Conservation (phyloP, 2,113 vertebrate species). For the Festucalex cinctus region DNA sequence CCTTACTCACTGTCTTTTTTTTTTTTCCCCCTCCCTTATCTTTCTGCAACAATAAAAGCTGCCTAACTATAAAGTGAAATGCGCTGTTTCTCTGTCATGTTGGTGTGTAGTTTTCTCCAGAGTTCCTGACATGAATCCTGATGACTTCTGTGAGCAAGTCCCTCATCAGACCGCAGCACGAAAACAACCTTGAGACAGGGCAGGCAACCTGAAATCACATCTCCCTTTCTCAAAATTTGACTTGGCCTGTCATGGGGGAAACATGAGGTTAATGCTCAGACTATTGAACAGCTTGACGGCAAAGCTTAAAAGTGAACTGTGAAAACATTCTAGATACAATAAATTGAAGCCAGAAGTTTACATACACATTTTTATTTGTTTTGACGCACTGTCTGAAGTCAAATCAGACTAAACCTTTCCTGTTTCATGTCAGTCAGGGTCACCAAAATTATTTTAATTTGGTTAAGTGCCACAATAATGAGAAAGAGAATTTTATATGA, state of each 20-base stretch:
- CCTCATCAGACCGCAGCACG: slow-evolving; percentile 12
- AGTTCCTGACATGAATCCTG: slow-evolving; percentile 54
- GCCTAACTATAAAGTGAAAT: slow-evolving; percentile 17
- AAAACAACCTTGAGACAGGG: slow-evolving; percentile 24
- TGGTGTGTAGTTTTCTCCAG: slow-evolving; percentile 20
- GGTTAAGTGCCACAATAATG: no score
- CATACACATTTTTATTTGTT: no score
- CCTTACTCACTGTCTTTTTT: not conserved
- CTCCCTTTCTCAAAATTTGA: slow-evolving; percentile 13
- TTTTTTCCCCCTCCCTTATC: not conserved
- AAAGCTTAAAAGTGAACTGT: no score
- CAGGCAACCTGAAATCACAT: slow-evolving; percentile 16
- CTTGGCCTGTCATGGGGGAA: slow-evolving; percentile 13
- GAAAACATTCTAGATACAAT: no score
- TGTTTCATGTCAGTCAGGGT: no score
- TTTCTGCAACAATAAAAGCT: slow-evolving; percentile 19
- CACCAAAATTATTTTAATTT: no score
- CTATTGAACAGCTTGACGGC: no score
- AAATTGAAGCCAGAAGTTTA: no score
- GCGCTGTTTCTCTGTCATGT: slow-evolving; percentile 38
- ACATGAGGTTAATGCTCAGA: slow-evolving; percentile 18
- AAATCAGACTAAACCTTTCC: no score
- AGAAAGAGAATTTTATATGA: no score
- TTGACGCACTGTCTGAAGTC: no score
- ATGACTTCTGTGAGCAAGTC: slow-evolving; percentile 33